These are phyloP conservation scores for Ennomos fuscantarius DNA, from an alignment of 2,888 invertebrate genomes.

Conservation along the genomic window DNA sequence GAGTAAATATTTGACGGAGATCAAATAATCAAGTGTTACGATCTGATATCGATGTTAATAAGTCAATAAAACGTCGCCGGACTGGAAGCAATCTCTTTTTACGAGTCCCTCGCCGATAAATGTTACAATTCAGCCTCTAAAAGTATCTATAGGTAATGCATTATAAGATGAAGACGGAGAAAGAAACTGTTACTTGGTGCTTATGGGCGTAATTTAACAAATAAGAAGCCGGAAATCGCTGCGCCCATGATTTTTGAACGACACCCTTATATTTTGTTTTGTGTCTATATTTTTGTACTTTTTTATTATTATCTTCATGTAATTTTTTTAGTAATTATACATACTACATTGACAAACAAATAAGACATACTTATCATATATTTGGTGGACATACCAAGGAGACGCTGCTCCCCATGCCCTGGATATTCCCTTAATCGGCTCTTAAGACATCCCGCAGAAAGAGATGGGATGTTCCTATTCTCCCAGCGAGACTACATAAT, in stretches of 20 bases:
- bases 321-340: slow-evolving; percentile 1
- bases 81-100: slow-evolving; percentile 84
- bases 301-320: slow-evolving; percentile 8
- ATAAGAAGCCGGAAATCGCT: slow-evolving; percentile 27
- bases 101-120: slow-evolving; percentile 79
- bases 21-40: slow-evolving; percentile 82
- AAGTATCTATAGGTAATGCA: slow-evolving; percentile 63
- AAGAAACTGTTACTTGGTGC: slow-evolving; percentile 33
- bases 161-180: slow-evolving; percentile 43
- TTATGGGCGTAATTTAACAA: slow-evolving; percentile 28
- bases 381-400: too few species aligned
- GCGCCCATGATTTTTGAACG: slow-evolving; percentile 26
- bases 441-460: too few species aligned
- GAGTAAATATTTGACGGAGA: slow-evolving; percentile 75
- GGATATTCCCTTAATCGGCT: too few species aligned
- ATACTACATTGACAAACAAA: too few species aligned
- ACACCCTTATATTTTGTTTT: slow-evolving; percentile 30
- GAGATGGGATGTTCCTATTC: too few species aligned
- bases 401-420: too few species aligned
- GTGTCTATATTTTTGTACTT: slow-evolving; percentile 9
- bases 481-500: too few species aligned
- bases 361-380: too few species aligned
- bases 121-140: slow-evolving; percentile 73
- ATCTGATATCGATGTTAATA: slow-evolving; percentile 84
- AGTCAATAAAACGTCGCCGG: slow-evolving; percentile 82